A percentile compares a stretch with the other conserved stretches of the same genome.
These are phyloP conservation scores for Tyrannus savana DNA, from an alignment of 2,113 vertebrate species.

Conservation along the genomic window DNA sequence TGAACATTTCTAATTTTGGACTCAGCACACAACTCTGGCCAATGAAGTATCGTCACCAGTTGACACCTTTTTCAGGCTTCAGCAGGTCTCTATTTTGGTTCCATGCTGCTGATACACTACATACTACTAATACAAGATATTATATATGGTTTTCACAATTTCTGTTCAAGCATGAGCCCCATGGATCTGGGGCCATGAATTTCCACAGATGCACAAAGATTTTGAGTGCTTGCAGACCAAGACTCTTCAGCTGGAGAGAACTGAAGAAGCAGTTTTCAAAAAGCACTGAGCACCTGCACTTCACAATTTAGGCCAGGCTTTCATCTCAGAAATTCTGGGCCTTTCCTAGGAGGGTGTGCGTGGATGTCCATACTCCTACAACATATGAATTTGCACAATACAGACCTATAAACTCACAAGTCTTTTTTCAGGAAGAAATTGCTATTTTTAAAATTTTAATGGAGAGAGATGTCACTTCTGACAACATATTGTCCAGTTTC, in stretches of 20 bases:
- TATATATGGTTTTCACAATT: not conserved
- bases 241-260: not conserved
- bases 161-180: not conserved
- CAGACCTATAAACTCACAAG: not conserved
- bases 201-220: not conserved
- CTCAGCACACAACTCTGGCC: not conserved
- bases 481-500: slow-evolving; percentile 21
- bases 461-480: not conserved
- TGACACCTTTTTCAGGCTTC: not conserved
- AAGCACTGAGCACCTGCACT: not conserved
- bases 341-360: not conserved
- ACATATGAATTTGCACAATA: not conserved
- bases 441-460: slow-evolving; percentile 37
- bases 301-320: not conserved
- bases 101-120: not conserved
- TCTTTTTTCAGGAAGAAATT: slow-evolving; percentile 4
- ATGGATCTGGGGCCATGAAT: accelerated
- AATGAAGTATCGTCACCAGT: not conserved
- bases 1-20: not conserved
- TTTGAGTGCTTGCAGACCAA: not conserved
- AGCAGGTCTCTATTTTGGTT: not conserved
- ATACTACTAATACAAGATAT: not conserved
- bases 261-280: not conserved
- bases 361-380: accelerated
- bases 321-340: not conserved